These are phyloP conservation scores for Ariopsis seemanni DNA, from an alignment of 2,113 vertebrate species.

Conservation along the genomic window DNA sequence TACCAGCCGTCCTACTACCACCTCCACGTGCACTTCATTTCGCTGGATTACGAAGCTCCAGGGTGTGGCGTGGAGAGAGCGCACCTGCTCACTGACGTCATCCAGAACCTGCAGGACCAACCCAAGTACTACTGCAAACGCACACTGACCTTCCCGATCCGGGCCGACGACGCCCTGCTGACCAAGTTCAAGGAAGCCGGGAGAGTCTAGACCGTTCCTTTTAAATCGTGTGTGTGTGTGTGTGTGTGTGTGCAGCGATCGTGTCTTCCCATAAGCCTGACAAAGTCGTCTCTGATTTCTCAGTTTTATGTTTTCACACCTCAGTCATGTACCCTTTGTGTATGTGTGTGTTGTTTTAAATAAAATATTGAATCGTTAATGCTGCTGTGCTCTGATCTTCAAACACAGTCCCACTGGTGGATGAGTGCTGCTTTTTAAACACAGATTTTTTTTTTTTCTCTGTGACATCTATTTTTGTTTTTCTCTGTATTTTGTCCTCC, in stretches of 20 bases:
- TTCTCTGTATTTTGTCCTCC: not conserved
- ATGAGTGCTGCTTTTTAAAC: not conserved
- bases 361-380: constrained; percentile 2
- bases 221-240: not conserved
- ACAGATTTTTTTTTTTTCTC: not conserved
- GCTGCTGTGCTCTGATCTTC: not conserved
- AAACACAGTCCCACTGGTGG: not conserved
- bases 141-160: constrained; percentile 80
- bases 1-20: constrained; percentile 97
- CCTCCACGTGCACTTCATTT: constrained; percentile 91
- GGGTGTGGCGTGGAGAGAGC: constrained; percentile 85
- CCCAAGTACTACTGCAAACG: constrained; percentile 74
- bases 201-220: constrained; percentile 51
- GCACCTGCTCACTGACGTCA: constrained; percentile 85
- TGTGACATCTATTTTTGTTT: not conserved
- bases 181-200: constrained; percentile 77
- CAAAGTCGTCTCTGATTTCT: not conserved
- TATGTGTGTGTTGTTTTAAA: not conserved
- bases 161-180: constrained; percentile 78
- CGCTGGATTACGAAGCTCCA: constrained; percentile 81
- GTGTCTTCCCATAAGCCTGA: not conserved
- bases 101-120: constrained; percentile 82
- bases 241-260: not conserved
- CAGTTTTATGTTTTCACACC: not conserved
- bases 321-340: not conserved